Conservation (phyloP, 2,888 invertebrate genomes). For the Neocrepidodera transversa region DNA sequence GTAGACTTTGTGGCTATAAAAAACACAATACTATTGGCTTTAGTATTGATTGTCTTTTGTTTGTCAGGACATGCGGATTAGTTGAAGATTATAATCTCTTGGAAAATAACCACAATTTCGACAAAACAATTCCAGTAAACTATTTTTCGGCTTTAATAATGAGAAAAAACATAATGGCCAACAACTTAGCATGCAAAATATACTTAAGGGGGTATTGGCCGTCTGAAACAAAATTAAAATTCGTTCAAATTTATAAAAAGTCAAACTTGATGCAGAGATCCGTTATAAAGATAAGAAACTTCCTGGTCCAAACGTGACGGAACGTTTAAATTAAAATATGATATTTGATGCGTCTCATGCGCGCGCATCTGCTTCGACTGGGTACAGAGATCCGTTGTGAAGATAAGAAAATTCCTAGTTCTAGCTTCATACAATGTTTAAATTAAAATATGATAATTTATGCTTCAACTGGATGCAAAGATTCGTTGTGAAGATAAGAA, state of each 20-base stretch:
- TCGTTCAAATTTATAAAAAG: neutral
- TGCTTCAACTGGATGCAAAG: too few relatives aligned
- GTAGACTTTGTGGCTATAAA: neutral
- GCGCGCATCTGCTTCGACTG: too few relatives aligned
- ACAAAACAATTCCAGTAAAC: slow-evolving; percentile 3
- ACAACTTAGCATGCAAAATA: slow-evolving; percentile 3
- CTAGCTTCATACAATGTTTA: too few relatives aligned
- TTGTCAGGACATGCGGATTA: neutral
- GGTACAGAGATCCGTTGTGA: too few relatives aligned
- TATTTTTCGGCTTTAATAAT: neutral
- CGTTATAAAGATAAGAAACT: too few relatives aligned
- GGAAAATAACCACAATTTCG: slow-evolving; percentile 2
- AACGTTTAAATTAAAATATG: too few relatives aligned
- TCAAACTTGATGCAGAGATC: too few relatives aligned
- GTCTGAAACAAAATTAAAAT: slow-evolving; percentile 4
- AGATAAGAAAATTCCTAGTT: too few relatives aligned
- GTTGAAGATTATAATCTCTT: slow-evolving; percentile 2
- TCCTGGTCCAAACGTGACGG: too few relatives aligned
- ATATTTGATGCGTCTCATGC: too few relatives aligned
- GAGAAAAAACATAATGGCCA: slow-evolving; percentile 21
- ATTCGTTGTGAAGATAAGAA: too few relatives aligned
- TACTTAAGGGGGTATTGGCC: neutral
- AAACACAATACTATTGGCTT: neutral
- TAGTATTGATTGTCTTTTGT: neutral
- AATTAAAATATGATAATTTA: too few relatives aligned